Base-by-base conservation (phyloP, 2,113 vertebrate species). In the Bos indicus region DNA sequence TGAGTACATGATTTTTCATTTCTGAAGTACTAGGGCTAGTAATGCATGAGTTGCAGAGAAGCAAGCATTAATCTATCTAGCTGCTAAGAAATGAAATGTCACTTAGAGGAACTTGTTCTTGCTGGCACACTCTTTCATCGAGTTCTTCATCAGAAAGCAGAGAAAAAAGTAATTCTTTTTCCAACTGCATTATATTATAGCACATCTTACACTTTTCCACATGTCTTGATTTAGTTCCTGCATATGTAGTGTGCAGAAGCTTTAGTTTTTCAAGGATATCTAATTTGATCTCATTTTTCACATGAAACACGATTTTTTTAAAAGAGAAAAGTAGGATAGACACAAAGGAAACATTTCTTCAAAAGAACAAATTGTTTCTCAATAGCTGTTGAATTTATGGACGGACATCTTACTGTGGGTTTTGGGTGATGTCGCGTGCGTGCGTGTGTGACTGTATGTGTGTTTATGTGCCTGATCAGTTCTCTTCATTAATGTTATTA, bases 1-100 rank as follows among this genome's bases (percentile, higher is more conserved):
- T 97, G 96, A 99, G 95, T 86, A 90, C 78, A 96, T 2, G 62
- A 98, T 98, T 99, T 99, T 99, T 99, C 98, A 98, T 98, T 95
- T 98, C 95, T 98, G 90, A 67, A 96, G 97, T 96, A 92, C 88
- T 62, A 90, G 91, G 30, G 95, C 96, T 98, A 96, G 96, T 97
- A 98, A 98, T 96, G 81, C 97, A 98, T 94, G 96, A 97, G 57
- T 97, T 92, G 15, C 52, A 94, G 81, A 98, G 96, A 96, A 97
- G 78, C 95, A 17, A 97, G 59, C 96, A 98, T 98, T 98, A 97
- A 99, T 99, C 97, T 98, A 95, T 90, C 88, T 85, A 97, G 52
- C 83, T 92, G 91, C 91, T 91, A 96, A 98, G 97, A 98, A 99
- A 99, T 97, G 90, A 98, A 98, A 98, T 98, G 98, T 98, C 98